Evolutionary conservation across 2,113 vertebrate species (phyloP).

Genomic region (Elgaria multicarinata): DNA sequence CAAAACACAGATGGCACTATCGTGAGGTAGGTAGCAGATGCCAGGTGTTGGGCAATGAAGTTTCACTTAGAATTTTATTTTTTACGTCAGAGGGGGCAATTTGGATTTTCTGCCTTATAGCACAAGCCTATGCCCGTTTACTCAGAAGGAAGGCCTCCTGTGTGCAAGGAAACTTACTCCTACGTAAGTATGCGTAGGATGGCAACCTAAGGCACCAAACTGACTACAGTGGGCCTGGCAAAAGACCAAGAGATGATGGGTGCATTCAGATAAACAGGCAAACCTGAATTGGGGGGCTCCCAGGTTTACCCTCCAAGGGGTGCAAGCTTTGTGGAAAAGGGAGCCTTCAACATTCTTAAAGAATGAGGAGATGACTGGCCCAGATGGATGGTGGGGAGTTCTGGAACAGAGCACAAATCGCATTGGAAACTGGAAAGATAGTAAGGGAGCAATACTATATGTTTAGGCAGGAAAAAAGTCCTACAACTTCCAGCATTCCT

Average conservation of each 20-base stretch:
- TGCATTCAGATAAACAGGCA: background rate
- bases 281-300: background rate
- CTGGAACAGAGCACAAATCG: background rate
- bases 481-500: too few relatives aligned
- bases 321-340: background rate
- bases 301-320: too few relatives aligned
- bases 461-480: too few relatives aligned
- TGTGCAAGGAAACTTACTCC: background rate
- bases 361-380: background rate
- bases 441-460: too few relatives aligned
- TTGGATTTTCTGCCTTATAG: background rate
- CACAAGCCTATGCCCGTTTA: background rate
- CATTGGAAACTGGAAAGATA: background rate
- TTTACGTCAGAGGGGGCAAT: background rate
- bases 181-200: background rate
- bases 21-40: background rate
- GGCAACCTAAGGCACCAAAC: background rate
- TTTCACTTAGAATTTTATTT: background rate
- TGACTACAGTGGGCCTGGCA: background rate
- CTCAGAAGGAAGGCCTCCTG: background rate
- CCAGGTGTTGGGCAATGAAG: background rate
- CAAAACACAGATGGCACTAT: background rate
- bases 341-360: background rate
- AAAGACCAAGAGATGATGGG: background rate
- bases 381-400: background rate